Percentiles rank a stretch among this genome's conserved stretches.
Conservation (phyloP, 2,113 vertebrate species). For the Hepsetus odoe region DNA sequence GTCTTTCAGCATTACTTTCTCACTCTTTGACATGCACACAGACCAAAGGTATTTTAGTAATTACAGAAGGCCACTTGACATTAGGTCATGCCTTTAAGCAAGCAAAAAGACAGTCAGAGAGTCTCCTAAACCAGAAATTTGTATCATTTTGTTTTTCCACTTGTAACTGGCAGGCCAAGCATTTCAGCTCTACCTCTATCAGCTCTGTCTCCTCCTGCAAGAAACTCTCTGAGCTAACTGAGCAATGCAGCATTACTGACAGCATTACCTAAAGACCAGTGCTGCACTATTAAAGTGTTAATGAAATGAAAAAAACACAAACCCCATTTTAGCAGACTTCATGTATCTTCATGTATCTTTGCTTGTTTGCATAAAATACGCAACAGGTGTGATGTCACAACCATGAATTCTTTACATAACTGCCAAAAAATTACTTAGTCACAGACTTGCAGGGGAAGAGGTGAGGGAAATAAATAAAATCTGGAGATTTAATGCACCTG, state of each 20-base stretch:
- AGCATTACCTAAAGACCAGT: too few relatives aligned
- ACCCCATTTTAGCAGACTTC: too few relatives aligned
- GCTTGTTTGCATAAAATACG: too few relatives aligned
- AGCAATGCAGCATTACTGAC: not conserved
- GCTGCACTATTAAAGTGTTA: too few relatives aligned
- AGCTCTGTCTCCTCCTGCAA: not conserved
- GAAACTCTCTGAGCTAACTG: too few relatives aligned
- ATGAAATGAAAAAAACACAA: too few relatives aligned
- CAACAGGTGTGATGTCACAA: too few relatives aligned
- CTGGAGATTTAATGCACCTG: too few relatives aligned
- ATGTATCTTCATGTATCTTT: too few relatives aligned
- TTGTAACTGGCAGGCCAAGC: not conserved
- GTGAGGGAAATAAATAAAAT: not conserved
- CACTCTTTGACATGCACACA: conserved; percentile 46
- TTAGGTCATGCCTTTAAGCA: not conserved
- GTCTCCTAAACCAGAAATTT: not conserved
- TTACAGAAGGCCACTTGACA: conserved; percentile 17
- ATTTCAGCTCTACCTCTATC: not conserved
- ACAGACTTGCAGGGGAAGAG: not conserved
- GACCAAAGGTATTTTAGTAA: conserved; percentile 49
- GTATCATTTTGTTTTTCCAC: conserved; percentile 2
- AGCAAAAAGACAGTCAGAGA: not conserved
- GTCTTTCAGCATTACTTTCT: conserved; percentile 41
- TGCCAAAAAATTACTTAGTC: too few relatives aligned
- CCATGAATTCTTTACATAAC: not conserved